Evolutionary conservation across 1,140 invertebrate genomes (phyloP).

Genomic region (Anastrepha obliqua): DNA sequence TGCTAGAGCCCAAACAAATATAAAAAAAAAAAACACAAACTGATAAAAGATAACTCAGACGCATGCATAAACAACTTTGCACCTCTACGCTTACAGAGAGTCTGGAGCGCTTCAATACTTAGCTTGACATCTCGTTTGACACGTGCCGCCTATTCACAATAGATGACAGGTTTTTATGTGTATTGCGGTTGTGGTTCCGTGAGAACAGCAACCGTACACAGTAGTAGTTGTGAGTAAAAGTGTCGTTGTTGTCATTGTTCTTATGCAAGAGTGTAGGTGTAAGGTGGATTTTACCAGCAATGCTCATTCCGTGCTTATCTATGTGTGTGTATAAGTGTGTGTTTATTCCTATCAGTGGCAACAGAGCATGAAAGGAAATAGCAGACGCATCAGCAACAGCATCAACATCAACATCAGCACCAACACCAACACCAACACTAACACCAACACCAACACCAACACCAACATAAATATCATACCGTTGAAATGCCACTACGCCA

Average conservation of each 20-base stretch:
- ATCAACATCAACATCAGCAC: background rate
- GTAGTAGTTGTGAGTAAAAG: slow-evolving; percentile 2
- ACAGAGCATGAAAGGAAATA: background rate
- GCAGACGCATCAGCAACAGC: background rate
- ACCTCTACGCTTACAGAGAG: background rate
- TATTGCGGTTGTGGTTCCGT: background rate
- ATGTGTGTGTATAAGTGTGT: background rate
- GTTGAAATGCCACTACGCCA: no score
- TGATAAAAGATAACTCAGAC: slow-evolving; percentile 40
- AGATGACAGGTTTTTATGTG: slow-evolving; percentile 20
- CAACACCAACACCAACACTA: no score
- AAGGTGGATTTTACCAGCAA: background rate
- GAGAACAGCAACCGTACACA: background rate
- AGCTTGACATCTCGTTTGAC: background rate
- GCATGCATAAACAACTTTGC: background rate
- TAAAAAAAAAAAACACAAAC: background rate
- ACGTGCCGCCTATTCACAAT: slow-evolving; percentile 30
- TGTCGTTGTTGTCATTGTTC: background rate
- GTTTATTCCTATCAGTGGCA: background rate
- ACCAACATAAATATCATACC: background rate
- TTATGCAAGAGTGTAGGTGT: background rate
- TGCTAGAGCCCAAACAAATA: background rate
- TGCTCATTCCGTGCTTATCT: background rate
- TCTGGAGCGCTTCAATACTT: background rate
- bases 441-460: no score